These are phyloP conservation scores for Pycnonotus jocosus DNA, from an alignment of 2,113 vertebrate genomes.

Conservation along the genomic window DNA sequence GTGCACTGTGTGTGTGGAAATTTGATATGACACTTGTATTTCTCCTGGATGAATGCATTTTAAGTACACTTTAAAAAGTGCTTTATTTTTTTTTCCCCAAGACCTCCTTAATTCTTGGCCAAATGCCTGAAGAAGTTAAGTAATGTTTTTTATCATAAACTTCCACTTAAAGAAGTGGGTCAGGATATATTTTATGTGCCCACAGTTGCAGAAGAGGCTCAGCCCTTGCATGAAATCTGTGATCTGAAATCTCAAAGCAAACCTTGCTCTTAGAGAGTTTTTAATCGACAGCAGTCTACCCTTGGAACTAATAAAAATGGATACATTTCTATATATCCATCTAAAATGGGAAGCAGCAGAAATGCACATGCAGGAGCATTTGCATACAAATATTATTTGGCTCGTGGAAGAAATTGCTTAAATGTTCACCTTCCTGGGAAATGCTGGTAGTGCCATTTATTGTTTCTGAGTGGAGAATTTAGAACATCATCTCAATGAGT, in stretches of 20 bases:
- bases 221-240: background rate
- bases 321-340: background rate
- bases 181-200: background rate
- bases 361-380: background rate
- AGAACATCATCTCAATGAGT: background rate
- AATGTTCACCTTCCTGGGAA: conserved; percentile 13
- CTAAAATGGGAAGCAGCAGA: conserved; percentile 7
- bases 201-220: background rate
- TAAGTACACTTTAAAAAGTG: conserved; percentile 21
- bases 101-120: conserved; percentile 17
- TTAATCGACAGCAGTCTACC: background rate
- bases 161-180: background rate
- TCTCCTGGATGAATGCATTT: conserved; percentile 45
- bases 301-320: conserved; percentile 6
- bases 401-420: background rate
- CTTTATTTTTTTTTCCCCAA: background rate
- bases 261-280: background rate
- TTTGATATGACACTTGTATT: conserved; percentile 37
- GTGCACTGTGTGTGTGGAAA: background rate
- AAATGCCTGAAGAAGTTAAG: conserved; percentile 18
- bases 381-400: conserved; percentile 33
- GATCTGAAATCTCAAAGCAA: background rate
- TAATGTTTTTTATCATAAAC: background rate
- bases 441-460: background rate
- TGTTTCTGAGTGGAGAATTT: conserved; percentile 7